Conservation (phyloP, 2,797 vertebrate species). For the Mus minutoides region DNA sequence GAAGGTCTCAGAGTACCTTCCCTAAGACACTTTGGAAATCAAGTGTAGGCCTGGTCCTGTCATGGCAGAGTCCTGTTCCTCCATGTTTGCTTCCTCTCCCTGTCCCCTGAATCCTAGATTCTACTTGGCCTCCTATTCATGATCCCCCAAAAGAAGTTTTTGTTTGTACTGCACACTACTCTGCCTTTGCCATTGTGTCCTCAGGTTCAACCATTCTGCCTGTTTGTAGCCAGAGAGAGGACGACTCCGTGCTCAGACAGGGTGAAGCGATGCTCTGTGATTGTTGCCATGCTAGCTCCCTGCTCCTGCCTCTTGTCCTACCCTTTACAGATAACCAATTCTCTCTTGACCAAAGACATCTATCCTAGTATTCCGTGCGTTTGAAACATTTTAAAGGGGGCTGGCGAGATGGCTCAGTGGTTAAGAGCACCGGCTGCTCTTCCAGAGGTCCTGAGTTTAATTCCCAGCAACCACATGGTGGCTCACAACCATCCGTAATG, state of each 20-base stretch:
- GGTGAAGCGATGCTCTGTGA: neutral
- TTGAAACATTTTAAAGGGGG: neutral
- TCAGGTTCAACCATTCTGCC: conserved; percentile 25
- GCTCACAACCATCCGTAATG: too few species aligned
- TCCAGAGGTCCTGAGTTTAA: too few species aligned
- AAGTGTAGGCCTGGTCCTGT: neutral
- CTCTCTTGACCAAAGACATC: neutral
- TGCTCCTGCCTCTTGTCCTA: neutral
- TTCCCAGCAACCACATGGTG: too few species aligned
- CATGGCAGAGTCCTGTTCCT: neutral
- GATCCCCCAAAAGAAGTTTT: conserved; percentile 44
- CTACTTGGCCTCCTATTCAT: neutral
- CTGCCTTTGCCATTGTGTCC: neutral
- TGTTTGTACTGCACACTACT: neutral
- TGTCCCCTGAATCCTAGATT: neutral
- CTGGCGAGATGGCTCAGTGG: too few species aligned
- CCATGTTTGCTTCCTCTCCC: neutral
- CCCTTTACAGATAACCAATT: conserved; percentile 7
- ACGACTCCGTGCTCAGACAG: neutral
- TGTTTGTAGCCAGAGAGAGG: neutral
- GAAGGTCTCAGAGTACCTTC: neutral
- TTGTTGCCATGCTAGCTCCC: neutral
- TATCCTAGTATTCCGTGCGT: conserved; percentile 28
- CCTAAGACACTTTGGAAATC: neutral
- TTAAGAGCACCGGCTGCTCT: too few species aligned